Evolutionary conservation across 2,113 vertebrate genomes (phyloP).

Genomic region (Chamaetylas fuelleborni): DNA sequence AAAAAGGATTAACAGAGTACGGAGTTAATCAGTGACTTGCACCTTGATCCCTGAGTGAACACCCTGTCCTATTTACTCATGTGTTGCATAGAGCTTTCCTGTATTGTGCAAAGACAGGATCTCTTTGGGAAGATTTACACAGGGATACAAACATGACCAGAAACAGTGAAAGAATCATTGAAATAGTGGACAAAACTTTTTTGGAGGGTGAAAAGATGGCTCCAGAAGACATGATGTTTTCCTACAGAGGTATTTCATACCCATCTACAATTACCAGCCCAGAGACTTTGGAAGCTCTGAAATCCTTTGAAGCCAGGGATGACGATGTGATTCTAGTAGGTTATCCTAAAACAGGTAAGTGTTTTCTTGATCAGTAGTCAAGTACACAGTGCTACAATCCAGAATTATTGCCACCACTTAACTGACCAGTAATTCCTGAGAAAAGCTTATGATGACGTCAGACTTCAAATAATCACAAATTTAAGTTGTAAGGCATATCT

Average conservation of each 20-base stretch:
- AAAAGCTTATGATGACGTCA: background rate
- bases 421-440: background rate
- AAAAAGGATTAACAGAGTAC: background rate
- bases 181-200: background rate
- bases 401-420: background rate
- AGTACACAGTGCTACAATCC: background rate
- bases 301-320: conserved; percentile 4
- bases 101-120: background rate
- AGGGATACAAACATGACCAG: background rate
- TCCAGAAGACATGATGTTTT: background rate
- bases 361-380: background rate
- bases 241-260: background rate
- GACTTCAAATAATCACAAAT: background rate
- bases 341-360: conserved; percentile 79
- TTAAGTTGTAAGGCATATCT: background rate
- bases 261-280: background rate
- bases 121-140: background rate
- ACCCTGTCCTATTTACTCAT: fast-evolving
- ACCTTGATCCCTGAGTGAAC: background rate
- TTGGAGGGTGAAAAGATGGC: background rate
- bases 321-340: conserved; percentile 65
- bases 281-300: conserved; percentile 29
- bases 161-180: background rate
- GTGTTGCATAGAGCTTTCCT: background rate
- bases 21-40: conserved; percentile 5